Base-by-base conservation (phyloP, 2,113 vertebrate genomes). In the Oxygymnocypris stewartii region DNA sequence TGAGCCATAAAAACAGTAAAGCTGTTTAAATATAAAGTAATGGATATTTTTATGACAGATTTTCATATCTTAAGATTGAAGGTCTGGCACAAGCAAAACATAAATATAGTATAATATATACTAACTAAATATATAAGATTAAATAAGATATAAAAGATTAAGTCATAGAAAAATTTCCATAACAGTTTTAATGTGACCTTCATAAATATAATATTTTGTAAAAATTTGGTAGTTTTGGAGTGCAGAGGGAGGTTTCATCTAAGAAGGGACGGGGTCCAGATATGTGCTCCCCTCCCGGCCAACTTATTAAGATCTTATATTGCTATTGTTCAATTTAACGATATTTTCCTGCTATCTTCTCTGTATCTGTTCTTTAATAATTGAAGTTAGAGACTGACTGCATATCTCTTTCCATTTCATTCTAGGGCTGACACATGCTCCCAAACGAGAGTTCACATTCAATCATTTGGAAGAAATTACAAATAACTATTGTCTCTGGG, bases 301-400 rank as follows among this genome's bases (percentile, higher is more conserved):
- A 23, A 44, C 12, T 47, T 76, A 76, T 76, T 76, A 76, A 76
- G 42, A 76, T 76, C 23, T 47, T 76, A 76, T 28, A 76, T 25
- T 76, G 42, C 42, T 25, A 76, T 49, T 76, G 23, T 49, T 76
- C 73, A 23, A 47, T 76, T 76, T 76, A 47, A 76, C 40, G 28
- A 47, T 47, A 47, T 42, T 75, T 75, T 75, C 73, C 11, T 14
- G 23, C 13, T 49, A 76, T 76, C 73, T 28, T 76, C 73, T 9
- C 42, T 49, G 16, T 25, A 76, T 76, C 73, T 76, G 42, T 76
- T 76, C 73, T 76, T 76, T 76, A 76, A 76, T 76, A 76, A 49
- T 76, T 76, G 40, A 25, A 47, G 57, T 61, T n/a, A 61, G n/a
- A 16, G 69, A 73, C 69, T 37, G 20, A 42, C 40, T 73, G n/a